Evolutionary conservation across 2,113 vertebrate species (phyloP).

Genomic region (Rhabdomys dilectus): DNA sequence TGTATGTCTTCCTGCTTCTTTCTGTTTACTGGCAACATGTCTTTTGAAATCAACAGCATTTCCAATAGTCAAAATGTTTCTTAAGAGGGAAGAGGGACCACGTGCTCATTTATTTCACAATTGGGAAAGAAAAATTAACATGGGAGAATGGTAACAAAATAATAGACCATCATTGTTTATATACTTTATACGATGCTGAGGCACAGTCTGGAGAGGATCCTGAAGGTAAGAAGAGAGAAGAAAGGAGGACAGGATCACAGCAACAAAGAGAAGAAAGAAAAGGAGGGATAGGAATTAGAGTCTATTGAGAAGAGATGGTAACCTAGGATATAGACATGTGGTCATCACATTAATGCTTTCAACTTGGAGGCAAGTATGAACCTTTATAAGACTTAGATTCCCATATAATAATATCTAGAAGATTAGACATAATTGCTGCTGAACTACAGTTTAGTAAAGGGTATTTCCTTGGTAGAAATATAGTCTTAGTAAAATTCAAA

Average conservation of each 20-base stretch:
- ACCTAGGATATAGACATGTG: neutral
- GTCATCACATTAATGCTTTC: neutral
- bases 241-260: neutral
- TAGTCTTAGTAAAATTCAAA: neutral
- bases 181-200: neutral
- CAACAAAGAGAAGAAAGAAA: no score
- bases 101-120: neutral
- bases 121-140: neutral
- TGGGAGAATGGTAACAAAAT: neutral
- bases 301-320: neutral
- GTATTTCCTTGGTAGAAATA: neutral
- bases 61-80: neutral
- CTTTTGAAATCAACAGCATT: neutral
- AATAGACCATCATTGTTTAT: neutral
- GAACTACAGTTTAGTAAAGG: neutral
- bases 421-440: neutral
- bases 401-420: neutral
- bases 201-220: neutral
- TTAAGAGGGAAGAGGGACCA: neutral
- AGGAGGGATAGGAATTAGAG: neutral
- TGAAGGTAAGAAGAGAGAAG: neutral
- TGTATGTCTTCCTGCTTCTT: constrained; percentile 10
- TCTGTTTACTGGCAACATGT: neutral
- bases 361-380: neutral
- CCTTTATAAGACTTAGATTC: neutral